Evolutionary conservation across 2,888 invertebrate genomes (phyloP).

Genomic region (Galerucella calmariensis): DNA sequence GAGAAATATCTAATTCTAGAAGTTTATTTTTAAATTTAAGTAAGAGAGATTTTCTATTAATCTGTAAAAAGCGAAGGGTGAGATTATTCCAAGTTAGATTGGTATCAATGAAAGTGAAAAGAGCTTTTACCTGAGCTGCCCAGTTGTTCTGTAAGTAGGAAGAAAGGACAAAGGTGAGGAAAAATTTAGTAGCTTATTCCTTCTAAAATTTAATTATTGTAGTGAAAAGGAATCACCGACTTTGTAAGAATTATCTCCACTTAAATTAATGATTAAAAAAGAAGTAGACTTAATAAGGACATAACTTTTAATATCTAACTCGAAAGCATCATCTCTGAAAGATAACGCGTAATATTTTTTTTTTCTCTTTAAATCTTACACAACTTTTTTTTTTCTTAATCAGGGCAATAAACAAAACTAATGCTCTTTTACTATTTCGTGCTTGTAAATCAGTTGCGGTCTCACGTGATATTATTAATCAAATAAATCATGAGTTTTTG

Average conservation of each 20-base stretch:
- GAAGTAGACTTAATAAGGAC: slow-evolving; percentile 22
- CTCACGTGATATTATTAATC: slow-evolving; percentile 27
- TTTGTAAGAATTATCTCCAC: not conserved
- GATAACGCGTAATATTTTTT: slow-evolving; percentile 20
- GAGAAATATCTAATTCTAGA: too few species aligned
- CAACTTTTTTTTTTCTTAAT: slow-evolving; percentile 25
- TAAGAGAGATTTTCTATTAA: too few species aligned
- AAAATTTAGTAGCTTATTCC: not conserved
- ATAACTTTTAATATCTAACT: slow-evolving; percentile 21
- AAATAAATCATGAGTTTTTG: slow-evolving; percentile 18
- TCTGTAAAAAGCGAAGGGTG: too few species aligned
- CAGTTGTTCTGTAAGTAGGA: too few species aligned
- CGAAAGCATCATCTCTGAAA: slow-evolving; percentile 15
- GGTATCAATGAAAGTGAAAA: too few species aligned
- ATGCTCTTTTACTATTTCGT: slow-evolving; percentile 26
- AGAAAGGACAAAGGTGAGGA: not conserved
- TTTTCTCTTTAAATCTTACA: slow-evolving; percentile 18
- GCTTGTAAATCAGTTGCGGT: slow-evolving; percentile 19
- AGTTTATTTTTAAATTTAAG: too few species aligned
- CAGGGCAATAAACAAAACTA: slow-evolving; percentile 31
- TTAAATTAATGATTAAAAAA: slow-evolving; percentile 20
- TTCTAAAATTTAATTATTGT: not conserved
- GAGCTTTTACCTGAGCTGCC: too few species aligned
- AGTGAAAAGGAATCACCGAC: not conserved
- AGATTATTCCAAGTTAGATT: too few species aligned